Conservation (phyloP, 2,797 vertebrate genomes). For the Loriculus beryllinus region DNA sequence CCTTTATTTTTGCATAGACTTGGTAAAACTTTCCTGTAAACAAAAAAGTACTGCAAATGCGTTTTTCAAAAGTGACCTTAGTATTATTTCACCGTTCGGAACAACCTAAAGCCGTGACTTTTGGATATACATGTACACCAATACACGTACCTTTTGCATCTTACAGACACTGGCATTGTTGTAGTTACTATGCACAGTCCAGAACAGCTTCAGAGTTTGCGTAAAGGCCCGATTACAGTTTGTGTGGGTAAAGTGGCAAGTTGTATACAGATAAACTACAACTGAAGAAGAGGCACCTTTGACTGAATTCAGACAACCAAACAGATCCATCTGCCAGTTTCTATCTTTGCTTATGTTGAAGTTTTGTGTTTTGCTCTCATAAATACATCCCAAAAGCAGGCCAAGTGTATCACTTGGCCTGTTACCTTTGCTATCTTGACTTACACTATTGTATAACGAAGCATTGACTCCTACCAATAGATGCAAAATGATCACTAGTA, state of each 20-base stretch:
- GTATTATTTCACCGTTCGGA: slow-evolving; percentile 78
- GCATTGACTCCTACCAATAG: slow-evolving; percentile 75
- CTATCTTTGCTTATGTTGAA: slow-evolving; percentile 68
- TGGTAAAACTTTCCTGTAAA: slow-evolving; percentile 73
- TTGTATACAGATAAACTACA: slow-evolving; percentile 25
- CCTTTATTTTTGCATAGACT: slow-evolving; percentile 77
- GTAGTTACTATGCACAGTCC: slow-evolving; percentile 76
- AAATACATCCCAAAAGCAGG: slow-evolving; percentile 59
- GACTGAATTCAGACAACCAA: slow-evolving; percentile 63
- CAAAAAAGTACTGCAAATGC: slow-evolving; percentile 73
- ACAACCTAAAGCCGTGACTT: slow-evolving; percentile 66
- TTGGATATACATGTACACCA: slow-evolving; percentile 59
- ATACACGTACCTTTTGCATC: slow-evolving; percentile 67
- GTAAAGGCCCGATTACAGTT: slow-evolving; percentile 61
- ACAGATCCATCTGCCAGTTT: slow-evolving; percentile 70
- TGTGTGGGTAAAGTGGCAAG: slow-evolving; percentile 41
- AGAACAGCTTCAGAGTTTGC: slow-evolving; percentile 41
- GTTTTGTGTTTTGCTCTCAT: slow-evolving; percentile 65
- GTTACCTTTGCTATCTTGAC: slow-evolving; percentile 62
- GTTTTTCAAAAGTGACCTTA: slow-evolving; percentile 84
- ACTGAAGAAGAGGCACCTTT: slow-evolving; percentile 25
- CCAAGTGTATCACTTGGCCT: slow-evolving; percentile 70
- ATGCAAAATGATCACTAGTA: slow-evolving; percentile 72
- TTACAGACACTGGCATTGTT: slow-evolving; percentile 70
- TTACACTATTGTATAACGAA: slow-evolving; percentile 50